phyloP scores from a whole-genome alignment of 2,113 vertebrate species.

The Felis catus region F.catus_Fca126_mat1.0 CM031418.1:114373001-114373500 shows the following conservation, averaged over 20 bases:
- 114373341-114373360: not conserved
- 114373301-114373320: not conserved
- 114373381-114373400: not conserved
- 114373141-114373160: no score
- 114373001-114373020: no score
- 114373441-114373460: not conserved
- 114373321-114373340: not conserved
- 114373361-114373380: not conserved
- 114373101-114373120: no score
- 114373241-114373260: not conserved
- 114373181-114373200: not conserved
- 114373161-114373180: no score
- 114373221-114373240: not conserved
- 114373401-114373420: not conserved
- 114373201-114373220: not conserved
- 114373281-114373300: not conserved
- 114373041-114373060: no score
- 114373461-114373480: constrained; percentile 49
- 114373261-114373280: not conserved
- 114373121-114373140: no score
- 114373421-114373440: not conserved
- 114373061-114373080: no score
- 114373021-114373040: no score
- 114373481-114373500: constrained; percentile 6
- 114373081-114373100: no score